A percentile compares a stretch with the other conserved stretches of the same genome.
Evolutionary conservation across 2,888 invertebrate genomes (phyloP).

Genomic region (Sarcophaga caerulescens): DNA sequence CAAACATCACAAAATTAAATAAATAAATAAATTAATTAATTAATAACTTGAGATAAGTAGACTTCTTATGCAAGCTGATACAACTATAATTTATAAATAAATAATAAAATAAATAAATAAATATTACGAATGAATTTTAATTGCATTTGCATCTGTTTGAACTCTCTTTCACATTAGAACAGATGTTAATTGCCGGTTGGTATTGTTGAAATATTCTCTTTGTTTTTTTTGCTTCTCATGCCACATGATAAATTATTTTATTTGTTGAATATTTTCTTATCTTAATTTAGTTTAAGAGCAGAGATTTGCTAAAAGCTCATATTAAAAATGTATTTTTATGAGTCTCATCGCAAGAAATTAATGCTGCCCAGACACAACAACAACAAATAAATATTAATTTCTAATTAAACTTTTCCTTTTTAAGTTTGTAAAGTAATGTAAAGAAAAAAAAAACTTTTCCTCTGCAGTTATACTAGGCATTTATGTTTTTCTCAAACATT

Average conservation of each 20-base stretch:
- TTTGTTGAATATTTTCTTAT: neutral
- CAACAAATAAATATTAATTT: neutral
- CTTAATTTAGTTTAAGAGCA: neutral
- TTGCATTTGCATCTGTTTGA: neutral
- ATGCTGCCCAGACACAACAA: neutral
- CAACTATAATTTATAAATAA: neutral
- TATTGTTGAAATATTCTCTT: neutral
- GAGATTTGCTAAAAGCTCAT: neutral
- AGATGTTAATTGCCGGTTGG: neutral
- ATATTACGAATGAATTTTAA: neutral
- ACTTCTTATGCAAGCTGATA: no score
- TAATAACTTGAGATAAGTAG: no score
- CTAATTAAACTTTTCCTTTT: neutral
- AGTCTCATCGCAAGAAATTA: neutral
- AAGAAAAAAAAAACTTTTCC: neutral
- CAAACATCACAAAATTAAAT: neutral
- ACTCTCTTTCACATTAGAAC: neutral
- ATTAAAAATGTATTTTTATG: neutral
- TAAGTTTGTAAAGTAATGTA: neutral
- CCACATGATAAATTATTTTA: neutral
- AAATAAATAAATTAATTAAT: neutral
- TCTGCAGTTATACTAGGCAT: no score
- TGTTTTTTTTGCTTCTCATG: no score
- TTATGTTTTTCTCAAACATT: no score
- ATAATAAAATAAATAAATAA: neutral